Conservation (phyloP, 2,888 invertebrate species). For the Phyllotreta cruciferae region DNA sequence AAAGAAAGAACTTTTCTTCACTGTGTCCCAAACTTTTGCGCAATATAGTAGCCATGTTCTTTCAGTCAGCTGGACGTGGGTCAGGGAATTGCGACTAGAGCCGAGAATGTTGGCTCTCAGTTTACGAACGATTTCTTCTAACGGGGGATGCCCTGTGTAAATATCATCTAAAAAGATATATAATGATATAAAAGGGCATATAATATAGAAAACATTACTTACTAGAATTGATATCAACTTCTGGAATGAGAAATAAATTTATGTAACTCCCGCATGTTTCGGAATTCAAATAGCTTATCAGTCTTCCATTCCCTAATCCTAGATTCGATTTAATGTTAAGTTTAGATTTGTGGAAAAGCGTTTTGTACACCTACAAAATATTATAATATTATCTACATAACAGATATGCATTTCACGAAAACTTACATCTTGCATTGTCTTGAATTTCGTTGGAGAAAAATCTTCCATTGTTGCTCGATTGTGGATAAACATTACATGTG, state of each 20-base stretch:
- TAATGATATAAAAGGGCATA: background rate
- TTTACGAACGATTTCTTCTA: constrained; percentile 70
- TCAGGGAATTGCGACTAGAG: constrained; percentile 72
- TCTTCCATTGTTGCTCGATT: constrained; percentile 81
- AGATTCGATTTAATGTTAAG: constrained; percentile 72
- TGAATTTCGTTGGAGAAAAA: constrained; percentile 68
- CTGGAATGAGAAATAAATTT: constrained; percentile 75
- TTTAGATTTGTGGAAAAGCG: constrained; percentile 69
- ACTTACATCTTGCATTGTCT: constrained; percentile 67
- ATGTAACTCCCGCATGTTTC: constrained; percentile 68
- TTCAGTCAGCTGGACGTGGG: constrained; percentile 77
- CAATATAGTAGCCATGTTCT: constrained; percentile 86
- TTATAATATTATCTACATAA: constrained; percentile 24
- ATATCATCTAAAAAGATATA: constrained; percentile 59
- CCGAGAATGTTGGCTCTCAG: constrained; percentile 75
- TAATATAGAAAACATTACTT: constrained; percentile 28
- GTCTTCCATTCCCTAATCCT: constrained; percentile 63
- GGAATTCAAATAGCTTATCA: constrained; percentile 63
- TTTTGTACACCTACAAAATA: constrained; percentile 57
- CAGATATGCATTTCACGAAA: background rate
- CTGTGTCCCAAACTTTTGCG: constrained; percentile 82
- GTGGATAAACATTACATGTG: constrained; percentile 83
- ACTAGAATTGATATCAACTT: constrained; percentile 58
- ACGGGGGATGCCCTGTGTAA: constrained; percentile 69
- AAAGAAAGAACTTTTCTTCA: constrained; percentile 83